Evolutionary conservation across 2,888 invertebrate species (phyloP), one percentile per base, ranked within the genome.

Genomic region (Sympetrum striolatum): DNA sequence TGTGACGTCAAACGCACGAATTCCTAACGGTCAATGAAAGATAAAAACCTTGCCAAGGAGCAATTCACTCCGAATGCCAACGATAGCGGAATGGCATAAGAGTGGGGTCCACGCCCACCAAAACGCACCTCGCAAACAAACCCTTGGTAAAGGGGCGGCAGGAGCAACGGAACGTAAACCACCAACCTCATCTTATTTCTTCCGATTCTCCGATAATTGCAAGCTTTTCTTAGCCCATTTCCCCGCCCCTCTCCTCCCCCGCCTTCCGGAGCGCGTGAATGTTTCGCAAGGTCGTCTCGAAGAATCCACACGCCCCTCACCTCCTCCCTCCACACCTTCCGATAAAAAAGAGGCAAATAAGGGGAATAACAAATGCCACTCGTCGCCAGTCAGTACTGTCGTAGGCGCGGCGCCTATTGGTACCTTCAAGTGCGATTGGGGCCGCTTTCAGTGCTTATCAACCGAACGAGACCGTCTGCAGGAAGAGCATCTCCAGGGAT

Each of bases 201-300:
- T 73, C 73, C 73, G 73, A 25, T 73, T 31, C 25, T 31, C 25
- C 15, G 31, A 73, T 73, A 73, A 25, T 31, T 25, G 31, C 22
- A 31, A 3, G 15, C 73, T 73, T 73, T 73, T 73, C 73, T 73
- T 73, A 73, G 73, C 31, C 25, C 73, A 14, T 10, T 64, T 22
- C 82, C 60, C 15, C 82, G 6, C 35, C 15, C 82, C 18, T 18
- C 35, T 14, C 53, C 35, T 58, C 60, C 58, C 53, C 58, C 82
- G 31, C 39, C 14, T 4, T 53, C 82, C 53, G 18, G 37, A 58
- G 58, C 37, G 86, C 58, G 86, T 86, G 86, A 58, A 86, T 86
- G 86, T 86, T 86, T 86, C 86, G 86, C 86, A 86, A 86, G 86
- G 86, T 86, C 86, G 86, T 60, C 86, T 35, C 60, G 60, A 14